A percentile compares a stretch with the other conserved stretches of the same genome.
phyloP scores from a whole-genome alignment of 2,888 invertebrate genomes.

The Saturnia japonica region DNA sequence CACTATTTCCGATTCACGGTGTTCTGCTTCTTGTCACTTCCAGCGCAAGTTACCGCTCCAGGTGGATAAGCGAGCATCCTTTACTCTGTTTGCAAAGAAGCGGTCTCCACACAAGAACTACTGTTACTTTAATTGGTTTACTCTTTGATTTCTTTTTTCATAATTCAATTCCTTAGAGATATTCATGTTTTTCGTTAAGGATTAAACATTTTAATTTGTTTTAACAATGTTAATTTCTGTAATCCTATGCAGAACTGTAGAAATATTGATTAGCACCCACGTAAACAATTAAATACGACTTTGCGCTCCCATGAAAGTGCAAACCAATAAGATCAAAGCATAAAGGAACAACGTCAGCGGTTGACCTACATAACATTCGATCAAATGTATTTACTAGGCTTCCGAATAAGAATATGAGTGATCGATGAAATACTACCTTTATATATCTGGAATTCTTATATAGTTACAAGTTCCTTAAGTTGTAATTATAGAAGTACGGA shows the following conservation, averaged over 20 bases:
- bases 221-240: neutral
- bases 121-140: too few relatives aligned
- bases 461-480: constrained; percentile 33
- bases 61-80: too few relatives aligned
- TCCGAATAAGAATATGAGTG: neutral
- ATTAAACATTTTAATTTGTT: neutral
- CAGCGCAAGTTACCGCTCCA: too few relatives aligned
- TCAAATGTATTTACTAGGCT: neutral
- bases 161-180: neutral
- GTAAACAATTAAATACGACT: neutral
- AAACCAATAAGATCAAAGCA: neutral
- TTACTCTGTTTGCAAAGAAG: too few relatives aligned
- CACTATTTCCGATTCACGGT: too few relatives aligned
- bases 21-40: too few relatives aligned
- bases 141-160: neutral
- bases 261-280: neutral
- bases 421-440: neutral
- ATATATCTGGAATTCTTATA: constrained; percentile 20
- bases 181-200: neutral
- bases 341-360: neutral
- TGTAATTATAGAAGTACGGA: constrained; percentile 57
- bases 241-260: neutral
- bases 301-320: neutral
- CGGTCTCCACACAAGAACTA: too few relatives aligned
- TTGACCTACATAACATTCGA: neutral